Conservation (phyloP, 2,888 invertebrate genomes). For the Brenthis hecate region DNA sequence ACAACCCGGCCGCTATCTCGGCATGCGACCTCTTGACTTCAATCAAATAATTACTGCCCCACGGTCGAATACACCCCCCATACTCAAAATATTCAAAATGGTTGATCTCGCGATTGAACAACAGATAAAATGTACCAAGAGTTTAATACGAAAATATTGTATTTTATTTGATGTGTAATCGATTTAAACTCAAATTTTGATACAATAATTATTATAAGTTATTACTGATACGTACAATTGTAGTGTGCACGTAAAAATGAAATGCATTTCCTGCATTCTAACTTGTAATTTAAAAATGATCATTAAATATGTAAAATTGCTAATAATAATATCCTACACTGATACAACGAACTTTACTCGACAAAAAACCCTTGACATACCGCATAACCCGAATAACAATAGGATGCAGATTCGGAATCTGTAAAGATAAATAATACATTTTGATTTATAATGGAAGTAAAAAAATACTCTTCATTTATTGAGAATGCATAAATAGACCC, state of each 20-base stretch:
- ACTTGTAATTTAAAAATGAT: constrained; percentile 5
- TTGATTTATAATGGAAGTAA: constrained; percentile 81
- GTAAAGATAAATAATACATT: constrained; percentile 83
- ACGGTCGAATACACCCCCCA: constrained; percentile 73
- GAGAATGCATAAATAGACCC: constrained; percentile 82
- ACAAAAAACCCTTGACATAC: constrained; percentile 81
- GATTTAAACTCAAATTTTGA: background rate
- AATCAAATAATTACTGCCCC: constrained; percentile 82
- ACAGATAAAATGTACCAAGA: constrained; percentile 59
- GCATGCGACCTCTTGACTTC: constrained; percentile 79
- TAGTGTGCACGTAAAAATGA: too few species aligned
- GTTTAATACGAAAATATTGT: background rate
- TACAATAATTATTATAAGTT: too few species aligned
- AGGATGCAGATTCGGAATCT: constrained; percentile 81
- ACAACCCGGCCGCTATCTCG: constrained; percentile 69
- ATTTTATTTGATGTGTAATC: background rate
- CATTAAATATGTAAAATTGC: constrained; percentile 31
- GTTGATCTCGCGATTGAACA: constrained; percentile 65
- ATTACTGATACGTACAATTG: too few species aligned
- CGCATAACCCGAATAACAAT: constrained; percentile 79
- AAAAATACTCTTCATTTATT: constrained; percentile 81
- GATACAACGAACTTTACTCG: constrained; percentile 55
- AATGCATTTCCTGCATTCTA: background rate
- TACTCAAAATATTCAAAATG: constrained; percentile 77
- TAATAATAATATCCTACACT: constrained; percentile 54